phyloP scores from a whole-genome alignment of 2,888 invertebrate species.

The Tipula confusa region DNA sequence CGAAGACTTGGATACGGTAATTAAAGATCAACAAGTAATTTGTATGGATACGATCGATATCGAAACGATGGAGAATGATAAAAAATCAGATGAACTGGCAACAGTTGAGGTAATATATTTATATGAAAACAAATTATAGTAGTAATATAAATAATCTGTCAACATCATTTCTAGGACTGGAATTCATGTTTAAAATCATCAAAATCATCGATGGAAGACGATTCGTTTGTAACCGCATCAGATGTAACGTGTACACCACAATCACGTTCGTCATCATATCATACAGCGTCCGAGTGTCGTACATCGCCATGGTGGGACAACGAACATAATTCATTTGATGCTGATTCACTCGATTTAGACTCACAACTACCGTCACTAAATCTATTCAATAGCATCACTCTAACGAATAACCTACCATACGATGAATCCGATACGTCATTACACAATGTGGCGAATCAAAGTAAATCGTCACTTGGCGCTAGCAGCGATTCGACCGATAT shows the following conservation, averaged over 20 bases:
- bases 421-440: slow-evolving; percentile 46
- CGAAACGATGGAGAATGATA: slow-evolving; percentile 39
- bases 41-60: slow-evolving; percentile 39
- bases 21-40: slow-evolving; percentile 52
- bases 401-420: slow-evolving; percentile 46
- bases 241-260: slow-evolving; percentile 62
- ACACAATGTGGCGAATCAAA: slow-evolving; percentile 36
- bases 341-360: slow-evolving; percentile 43
- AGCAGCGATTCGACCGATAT: slow-evolving; percentile 25
- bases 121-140: too few species aligned
- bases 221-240: slow-evolving; percentile 64
- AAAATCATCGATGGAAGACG: slow-evolving; percentile 52
- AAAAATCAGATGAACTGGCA: slow-evolving; percentile 40
- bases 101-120: slow-evolving; percentile 38
- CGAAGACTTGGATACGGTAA: slow-evolving; percentile 60
- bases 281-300: slow-evolving; percentile 63
- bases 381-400: slow-evolving; percentile 35
- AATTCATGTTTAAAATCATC: slow-evolving; percentile 45
- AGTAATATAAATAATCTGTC: too few species aligned
- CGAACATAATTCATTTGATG: slow-evolving; percentile 51
- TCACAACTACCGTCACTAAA: slow-evolving; percentile 37
- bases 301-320: slow-evolving; percentile 56
- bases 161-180: slow-evolving; percentile 46
- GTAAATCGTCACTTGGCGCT: neutral
- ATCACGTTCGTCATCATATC: slow-evolving; percentile 64